Percentiles rank a stretch among this genome's conserved stretches.
phyloP scores from a whole-genome alignment of 1,140 invertebrate species.

The Brachionus calyciflorus region DNA sequence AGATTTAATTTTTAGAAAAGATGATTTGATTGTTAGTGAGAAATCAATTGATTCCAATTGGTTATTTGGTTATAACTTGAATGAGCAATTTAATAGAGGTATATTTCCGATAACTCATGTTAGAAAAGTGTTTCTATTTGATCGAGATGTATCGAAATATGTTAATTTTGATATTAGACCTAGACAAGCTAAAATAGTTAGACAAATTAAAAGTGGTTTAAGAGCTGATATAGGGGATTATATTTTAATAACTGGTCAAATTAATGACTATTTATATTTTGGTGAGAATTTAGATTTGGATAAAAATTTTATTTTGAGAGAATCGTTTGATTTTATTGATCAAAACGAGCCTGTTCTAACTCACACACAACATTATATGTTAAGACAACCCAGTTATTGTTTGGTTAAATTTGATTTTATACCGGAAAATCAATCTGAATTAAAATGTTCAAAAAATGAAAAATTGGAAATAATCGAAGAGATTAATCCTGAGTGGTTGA shows the following conservation, averaged over 20 bases:
- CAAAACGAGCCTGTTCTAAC: neutral
- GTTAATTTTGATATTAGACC: neutral
- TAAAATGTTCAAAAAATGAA: neutral
- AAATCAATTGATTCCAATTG: conserved; percentile 26
- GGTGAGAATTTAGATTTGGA: conserved; percentile 7
- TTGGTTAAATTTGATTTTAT: neutral
- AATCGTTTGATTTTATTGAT: neutral
- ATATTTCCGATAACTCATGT: conserved; percentile 24
- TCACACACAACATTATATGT: too few species aligned
- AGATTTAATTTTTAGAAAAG: neutral
- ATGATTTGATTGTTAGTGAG: neutral
- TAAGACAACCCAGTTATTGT: neutral
- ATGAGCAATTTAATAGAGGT: neutral
- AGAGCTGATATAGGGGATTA: neutral
- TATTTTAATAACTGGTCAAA: conserved; percentile 9
- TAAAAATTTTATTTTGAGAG: neutral
- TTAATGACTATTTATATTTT: conserved; percentile 22
- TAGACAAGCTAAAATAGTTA: neutral
- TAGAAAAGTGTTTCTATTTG: neutral
- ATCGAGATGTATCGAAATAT: neutral
- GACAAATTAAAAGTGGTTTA: neutral
- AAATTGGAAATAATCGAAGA: neutral
- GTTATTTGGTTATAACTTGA: neutral
- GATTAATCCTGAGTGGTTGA: neutral
- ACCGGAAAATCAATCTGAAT: neutral